Conservation (phyloP, 1,140 invertebrate species). For the Heterodera schachtii region DNA sequence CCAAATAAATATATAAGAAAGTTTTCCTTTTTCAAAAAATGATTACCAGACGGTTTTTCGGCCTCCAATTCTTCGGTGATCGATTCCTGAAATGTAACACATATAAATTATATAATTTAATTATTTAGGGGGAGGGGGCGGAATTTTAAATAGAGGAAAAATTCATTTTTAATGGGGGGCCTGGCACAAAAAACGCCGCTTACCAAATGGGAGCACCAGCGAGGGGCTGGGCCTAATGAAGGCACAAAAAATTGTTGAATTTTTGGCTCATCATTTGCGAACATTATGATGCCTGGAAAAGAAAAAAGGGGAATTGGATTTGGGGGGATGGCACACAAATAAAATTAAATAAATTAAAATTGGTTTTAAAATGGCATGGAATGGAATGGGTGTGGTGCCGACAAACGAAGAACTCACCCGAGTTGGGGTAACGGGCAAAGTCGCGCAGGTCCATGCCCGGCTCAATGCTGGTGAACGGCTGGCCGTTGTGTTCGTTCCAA, state of each 20-base stretch:
- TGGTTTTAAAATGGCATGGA: too few relatives aligned
- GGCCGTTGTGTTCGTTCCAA: constrained; percentile 91
- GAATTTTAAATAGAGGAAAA: too few relatives aligned
- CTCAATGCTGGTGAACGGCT: constrained; percentile 89
- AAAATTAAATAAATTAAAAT: too few relatives aligned
- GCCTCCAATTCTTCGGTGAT: constrained; percentile 96
- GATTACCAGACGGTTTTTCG: constrained; percentile 66
- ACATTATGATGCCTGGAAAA: constrained; percentile 77
- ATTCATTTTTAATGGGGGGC: not conserved
- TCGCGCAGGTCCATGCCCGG: constrained; percentile 81
- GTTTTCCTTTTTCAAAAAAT: too few relatives aligned
- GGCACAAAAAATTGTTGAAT: constrained; percentile 94
- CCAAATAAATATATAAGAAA: not conserved
- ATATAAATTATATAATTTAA: not conserved
- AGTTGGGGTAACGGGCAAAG: constrained; percentile 82
- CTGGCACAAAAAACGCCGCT: not conserved
- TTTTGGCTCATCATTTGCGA: constrained; percentile 90
- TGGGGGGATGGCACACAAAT: too few relatives aligned
- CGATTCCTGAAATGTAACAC: constrained; percentile 72
- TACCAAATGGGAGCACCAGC: constrained; percentile 88
- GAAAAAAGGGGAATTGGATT: constrained; percentile 9
- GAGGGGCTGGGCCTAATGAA: constrained; percentile 87
- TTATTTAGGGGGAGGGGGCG: not conserved
- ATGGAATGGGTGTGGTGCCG: too few relatives aligned
- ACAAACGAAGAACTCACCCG: constrained; percentile 68